A percentile compares a stretch with the other conserved stretches of the same genome.
These are phyloP conservation scores for Reticulitermes lucifugus DNA, from an alignment of 2,888 invertebrate genomes.

Conservation along the genomic window DNA sequence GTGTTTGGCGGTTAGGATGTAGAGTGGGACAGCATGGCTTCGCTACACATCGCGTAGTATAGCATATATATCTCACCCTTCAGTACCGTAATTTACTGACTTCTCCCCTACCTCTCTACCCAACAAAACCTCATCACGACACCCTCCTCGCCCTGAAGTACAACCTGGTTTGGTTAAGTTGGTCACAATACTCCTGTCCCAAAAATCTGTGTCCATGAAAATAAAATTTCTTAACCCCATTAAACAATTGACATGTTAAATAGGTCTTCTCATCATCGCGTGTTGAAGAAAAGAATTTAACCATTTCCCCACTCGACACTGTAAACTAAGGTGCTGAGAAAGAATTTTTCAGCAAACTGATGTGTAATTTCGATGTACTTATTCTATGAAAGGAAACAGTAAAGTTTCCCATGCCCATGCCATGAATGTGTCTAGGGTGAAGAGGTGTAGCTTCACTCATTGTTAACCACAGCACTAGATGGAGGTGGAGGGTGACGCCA, in stretches of 20 bases:
- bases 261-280: too few species aligned
- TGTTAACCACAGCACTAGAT: too few species aligned
- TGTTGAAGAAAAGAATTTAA: too few species aligned
- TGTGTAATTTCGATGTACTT: too few species aligned
- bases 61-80: slow-evolving; percentile 28
- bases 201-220: background rate
- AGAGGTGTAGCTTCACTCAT: too few species aligned
- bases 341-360: too few species aligned
- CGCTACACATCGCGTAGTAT: background rate
- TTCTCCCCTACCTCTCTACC: background rate
- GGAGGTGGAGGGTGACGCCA: too few species aligned
- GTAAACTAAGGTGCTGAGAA: too few species aligned
- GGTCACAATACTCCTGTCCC: slow-evolving; percentile 3
- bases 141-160: slow-evolving; percentile 7
- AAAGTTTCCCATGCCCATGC: too few species aligned
- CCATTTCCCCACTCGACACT: too few species aligned
- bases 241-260: background rate
- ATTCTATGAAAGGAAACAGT: too few species aligned
- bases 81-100: slow-evolving; percentile 34
- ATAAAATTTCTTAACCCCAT: background rate
- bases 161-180: slow-evolving; percentile 37
- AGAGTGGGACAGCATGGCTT: background rate
- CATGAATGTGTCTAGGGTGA: too few species aligned
- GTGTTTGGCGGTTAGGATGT: slow-evolving; percentile 40
- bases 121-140: slow-evolving; percentile 16